phyloP scores from a whole-genome alignment of 2,113 vertebrate species.

The Cynoglossus semilaevis region DNA sequence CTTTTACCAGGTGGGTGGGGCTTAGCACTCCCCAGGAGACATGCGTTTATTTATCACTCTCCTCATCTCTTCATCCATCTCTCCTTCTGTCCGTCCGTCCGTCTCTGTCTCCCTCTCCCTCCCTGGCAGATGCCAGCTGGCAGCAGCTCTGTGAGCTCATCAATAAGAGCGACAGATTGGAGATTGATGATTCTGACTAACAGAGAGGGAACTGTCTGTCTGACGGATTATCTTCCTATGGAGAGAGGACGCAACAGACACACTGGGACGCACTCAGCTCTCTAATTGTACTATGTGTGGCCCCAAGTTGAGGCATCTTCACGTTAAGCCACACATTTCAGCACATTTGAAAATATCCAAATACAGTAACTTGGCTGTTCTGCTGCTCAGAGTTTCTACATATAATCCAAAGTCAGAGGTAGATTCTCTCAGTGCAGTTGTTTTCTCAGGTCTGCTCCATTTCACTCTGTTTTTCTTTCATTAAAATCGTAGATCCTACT shows the following conservation, averaged over 20 bases:
- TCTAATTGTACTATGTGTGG: conserved; percentile 7
- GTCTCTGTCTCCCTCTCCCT: background rate
- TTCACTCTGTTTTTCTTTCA: too few species aligned
- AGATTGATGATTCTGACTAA: conserved; percentile 49
- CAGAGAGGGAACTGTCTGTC: conserved; percentile 55
- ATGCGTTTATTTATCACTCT: conserved; percentile 47
- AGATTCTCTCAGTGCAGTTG: too few species aligned
- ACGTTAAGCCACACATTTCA: too few species aligned
- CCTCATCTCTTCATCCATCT: conserved; percentile 46
- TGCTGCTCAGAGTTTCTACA: too few species aligned
- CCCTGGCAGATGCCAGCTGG: conserved; percentile 58
- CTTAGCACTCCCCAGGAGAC: conserved; percentile 5
- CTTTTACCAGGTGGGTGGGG: conserved; percentile 45
- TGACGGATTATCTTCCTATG: conserved; percentile 45
- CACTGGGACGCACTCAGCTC: background rate
- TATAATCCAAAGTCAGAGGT: too few species aligned
- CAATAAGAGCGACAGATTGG: conserved; percentile 59
- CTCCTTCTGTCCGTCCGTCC: conserved; percentile 23
- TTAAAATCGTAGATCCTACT: too few species aligned
- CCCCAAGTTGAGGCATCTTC: too few species aligned
- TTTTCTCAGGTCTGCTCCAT: too few species aligned
- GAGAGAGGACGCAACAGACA: conserved; percentile 17
- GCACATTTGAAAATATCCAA: too few species aligned
- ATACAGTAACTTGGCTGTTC: too few species aligned
- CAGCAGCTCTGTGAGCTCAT: conserved; percentile 47